Conservation (phyloP, 2,797 vertebrate species). For the Pelochelys cantorii region DNA sequence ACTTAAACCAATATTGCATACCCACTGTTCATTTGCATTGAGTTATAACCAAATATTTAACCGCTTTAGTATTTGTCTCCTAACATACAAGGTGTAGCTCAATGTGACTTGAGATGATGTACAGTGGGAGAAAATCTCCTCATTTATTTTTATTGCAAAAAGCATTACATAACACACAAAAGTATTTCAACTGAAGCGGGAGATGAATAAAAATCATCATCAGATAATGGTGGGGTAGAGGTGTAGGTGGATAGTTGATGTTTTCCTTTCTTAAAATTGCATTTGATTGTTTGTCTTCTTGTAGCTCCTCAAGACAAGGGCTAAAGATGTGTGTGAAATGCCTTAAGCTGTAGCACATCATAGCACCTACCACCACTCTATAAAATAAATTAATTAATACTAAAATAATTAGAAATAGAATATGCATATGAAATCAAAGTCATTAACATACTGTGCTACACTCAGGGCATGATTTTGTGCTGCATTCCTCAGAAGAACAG, state of each 20-base stretch:
- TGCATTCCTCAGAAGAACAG: not conserved
- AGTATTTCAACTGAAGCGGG: not conserved
- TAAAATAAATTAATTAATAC: rapidly evolving
- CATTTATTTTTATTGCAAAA: not conserved
- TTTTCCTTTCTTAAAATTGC: not conserved
- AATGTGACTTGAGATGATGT: not conserved
- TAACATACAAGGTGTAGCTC: not conserved
- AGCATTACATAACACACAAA: not conserved
- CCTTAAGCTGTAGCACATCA: rapidly evolving
- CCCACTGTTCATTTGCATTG: not conserved
- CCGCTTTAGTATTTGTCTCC: not conserved
- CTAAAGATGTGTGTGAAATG: not conserved
- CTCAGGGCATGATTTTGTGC: not conserved
- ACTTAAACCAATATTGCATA: not conserved
- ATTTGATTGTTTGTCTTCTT: not conserved
- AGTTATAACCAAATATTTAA: not conserved
- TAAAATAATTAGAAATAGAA: not conserved
- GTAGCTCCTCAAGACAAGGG: not conserved
- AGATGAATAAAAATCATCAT: no score
- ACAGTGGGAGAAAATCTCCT: not conserved
- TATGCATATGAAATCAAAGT: not conserved
- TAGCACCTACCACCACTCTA: not conserved
- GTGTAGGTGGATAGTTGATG: rapidly evolving
- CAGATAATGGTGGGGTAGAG: not conserved
- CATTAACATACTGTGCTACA: not conserved